A percentile compares a stretch with the other conserved stretches of the same genome.
Conservation (phyloP, 2,888 invertebrate genomes). For the Ophion obscuratus region DNA sequence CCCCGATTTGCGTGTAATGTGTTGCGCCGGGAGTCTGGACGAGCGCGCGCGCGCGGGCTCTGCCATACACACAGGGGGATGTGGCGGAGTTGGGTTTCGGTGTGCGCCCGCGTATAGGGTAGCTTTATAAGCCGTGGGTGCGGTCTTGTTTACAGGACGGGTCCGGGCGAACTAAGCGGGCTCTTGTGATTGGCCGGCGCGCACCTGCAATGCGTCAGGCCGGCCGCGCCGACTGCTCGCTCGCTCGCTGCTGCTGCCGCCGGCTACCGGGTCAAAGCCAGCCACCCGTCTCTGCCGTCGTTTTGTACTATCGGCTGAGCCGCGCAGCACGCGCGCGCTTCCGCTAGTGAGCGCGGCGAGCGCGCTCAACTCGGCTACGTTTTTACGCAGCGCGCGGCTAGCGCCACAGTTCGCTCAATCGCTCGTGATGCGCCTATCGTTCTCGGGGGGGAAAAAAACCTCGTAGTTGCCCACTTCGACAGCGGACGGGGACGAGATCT, state of each 20-base stretch:
- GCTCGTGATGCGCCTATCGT: constrained; percentile 34
- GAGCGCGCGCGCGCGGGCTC: background rate
- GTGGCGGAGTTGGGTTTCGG: constrained; percentile 83
- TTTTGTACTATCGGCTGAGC: constrained; percentile 38
- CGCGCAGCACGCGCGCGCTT: constrained; percentile 54
- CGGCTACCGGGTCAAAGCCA: constrained; percentile 82
- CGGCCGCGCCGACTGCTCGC: constrained; percentile 80
- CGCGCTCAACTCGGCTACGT: constrained; percentile 45
- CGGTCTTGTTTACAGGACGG: constrained; percentile 89
- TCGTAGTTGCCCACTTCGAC: constrained; percentile 12
- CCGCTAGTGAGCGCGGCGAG: constrained; percentile 40
- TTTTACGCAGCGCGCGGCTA: constrained; percentile 21
- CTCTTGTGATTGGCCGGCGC: constrained; percentile 91
- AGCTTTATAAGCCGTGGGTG: constrained; percentile 87
- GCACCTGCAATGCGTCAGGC: constrained; percentile 95
- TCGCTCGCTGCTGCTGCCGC: constrained; percentile 84
- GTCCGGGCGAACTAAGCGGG: constrained; percentile 85
- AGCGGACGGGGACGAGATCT: constrained; percentile 10
- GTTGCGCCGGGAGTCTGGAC: constrained; percentile 59
- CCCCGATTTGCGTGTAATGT: constrained; percentile 38
- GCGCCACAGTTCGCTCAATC: constrained; percentile 18
- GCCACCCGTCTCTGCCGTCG: constrained; percentile 66
- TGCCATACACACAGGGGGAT: constrained; percentile 55
- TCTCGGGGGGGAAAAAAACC: constrained; percentile 11
- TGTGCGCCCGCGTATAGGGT: constrained; percentile 86